These are phyloP conservation scores for Orussus abietinus DNA, from an alignment of 1,140 invertebrate species.

Conservation along the genomic window DNA sequence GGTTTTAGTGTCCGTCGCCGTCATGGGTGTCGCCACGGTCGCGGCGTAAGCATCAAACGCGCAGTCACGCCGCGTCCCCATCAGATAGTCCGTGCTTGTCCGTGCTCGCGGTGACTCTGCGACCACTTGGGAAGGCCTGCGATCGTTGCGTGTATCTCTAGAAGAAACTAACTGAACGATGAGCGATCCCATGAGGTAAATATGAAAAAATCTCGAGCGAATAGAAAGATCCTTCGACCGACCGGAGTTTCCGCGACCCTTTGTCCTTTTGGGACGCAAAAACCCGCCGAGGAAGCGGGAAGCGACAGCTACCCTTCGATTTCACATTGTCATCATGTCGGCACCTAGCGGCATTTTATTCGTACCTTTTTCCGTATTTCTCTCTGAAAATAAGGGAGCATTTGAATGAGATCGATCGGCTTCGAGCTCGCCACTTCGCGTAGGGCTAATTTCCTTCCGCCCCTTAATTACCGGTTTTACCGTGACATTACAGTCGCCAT, in stretches of 20 bases:
- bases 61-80: no score
- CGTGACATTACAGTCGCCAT: slow-evolving; percentile 5
- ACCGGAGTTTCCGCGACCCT: no score
- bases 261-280: no score
- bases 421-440: no score
- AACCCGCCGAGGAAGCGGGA: slow-evolving; percentile 18
- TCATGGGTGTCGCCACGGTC: no score
- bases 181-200: slow-evolving; percentile 46
- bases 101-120: no score
- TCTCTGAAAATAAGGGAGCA: neutral
- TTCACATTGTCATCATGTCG: slow-evolving; percentile 54
- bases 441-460: neutral
- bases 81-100: no score
- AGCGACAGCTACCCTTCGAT: slow-evolving; percentile 37
- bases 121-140: slow-evolving; percentile 9
- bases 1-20: no score
- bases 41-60: no score
- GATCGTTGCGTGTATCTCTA: slow-evolving; percentile 19
- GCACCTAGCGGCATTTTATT: slow-evolving; percentile 35
- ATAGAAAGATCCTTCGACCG: slow-evolving; percentile 10
- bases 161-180: slow-evolving; percentile 27
- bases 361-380: slow-evolving; percentile 6
- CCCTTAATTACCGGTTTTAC: neutral
- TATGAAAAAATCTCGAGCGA: slow-evolving; percentile 7
- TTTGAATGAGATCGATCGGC: no score